A percentile compares a stretch with the other conserved stretches of the same genome.
Evolutionary conservation across 2,113 vertebrate species (phyloP).

Genomic region (Zosterops borbonicus): DNA sequence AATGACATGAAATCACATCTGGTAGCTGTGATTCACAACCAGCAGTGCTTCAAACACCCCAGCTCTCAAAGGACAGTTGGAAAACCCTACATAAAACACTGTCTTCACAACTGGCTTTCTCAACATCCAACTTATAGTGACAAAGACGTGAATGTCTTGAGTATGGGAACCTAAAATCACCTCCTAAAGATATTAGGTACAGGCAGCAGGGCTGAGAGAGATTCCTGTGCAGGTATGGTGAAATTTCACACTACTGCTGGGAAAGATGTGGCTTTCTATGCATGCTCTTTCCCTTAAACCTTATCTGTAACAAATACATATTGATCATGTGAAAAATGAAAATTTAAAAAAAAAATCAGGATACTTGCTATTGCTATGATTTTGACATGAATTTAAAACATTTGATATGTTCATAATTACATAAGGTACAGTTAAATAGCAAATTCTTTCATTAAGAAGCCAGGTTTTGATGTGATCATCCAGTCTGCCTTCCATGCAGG

Average conservation of each 20-base stretch:
- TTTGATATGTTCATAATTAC: neutral
- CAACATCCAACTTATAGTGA: neutral
- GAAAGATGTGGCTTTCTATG: neutral
- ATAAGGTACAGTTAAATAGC: neutral
- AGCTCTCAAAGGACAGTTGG: neutral
- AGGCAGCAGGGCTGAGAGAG: neutral
- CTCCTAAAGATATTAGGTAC: neutral
- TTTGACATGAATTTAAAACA: neutral
- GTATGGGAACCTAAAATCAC: neutral
- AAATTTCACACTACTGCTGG: neutral
- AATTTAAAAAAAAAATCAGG: neutral
- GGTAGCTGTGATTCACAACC: neutral
- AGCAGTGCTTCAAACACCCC: neutral
- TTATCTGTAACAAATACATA: neutral
- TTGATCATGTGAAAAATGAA: neutral
- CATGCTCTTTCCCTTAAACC: neutral
- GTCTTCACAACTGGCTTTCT: neutral
- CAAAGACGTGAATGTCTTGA: neutral
- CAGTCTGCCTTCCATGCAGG: neutral
- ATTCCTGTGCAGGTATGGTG: too few species aligned
- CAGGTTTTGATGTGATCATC: neutral
- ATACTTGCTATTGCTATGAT: neutral
- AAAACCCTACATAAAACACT: neutral
- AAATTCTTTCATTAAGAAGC: neutral
- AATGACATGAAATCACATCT: neutral